Evolutionary conservation across 2,888 invertebrate species (phyloP), one percentile per base, ranked within the genome.

Genomic region (Argyresthia albistria): DNA sequence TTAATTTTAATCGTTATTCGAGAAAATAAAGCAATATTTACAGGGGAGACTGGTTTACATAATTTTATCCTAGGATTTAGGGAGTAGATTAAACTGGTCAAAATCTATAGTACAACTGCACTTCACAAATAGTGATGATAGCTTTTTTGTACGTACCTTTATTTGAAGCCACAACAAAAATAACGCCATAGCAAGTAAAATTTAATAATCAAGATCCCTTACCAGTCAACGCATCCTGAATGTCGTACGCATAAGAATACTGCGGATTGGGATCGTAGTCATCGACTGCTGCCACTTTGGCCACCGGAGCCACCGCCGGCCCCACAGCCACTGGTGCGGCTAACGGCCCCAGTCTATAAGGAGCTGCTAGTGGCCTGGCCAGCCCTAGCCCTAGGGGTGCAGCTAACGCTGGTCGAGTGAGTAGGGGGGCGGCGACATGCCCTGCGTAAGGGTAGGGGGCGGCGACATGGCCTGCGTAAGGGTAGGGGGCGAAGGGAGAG

Each of bases 221-320:
- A 68, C 92, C 92, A 58, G 92, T 92, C 25, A 92, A 64, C 50
- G 89, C 88, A 69, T 92, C 92, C 66, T 92, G 90, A 57, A 92
- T 91, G 61, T 91, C 91, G 67, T 92, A 92, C 43, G 91, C 91
- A 72, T 90, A 92, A 35, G 90, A 90, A 66, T 92, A 92, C 70
- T 91, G 91, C 8, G 92, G 92, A 65, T 90, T 89, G 2, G 90
- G 90, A 62, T 90, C 90, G 67, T 88, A 90, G 45, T 89, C 89
- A 14, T 88, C 89, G 8, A 89, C 88, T 0, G 86, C 80, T 1
- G 82, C 75, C 0, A 74, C 78, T 0, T 88, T 73, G 55, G 70
- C 66, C 51, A 67, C 64, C 1, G 69, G 66, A 4, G 67, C 68
- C 56, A 12, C 63, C 10, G 59, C 58, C 1, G 62, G 60, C 9